Conservation (phyloP, 2,797 vertebrate genomes). For the Anguilla marmorata region DNA sequence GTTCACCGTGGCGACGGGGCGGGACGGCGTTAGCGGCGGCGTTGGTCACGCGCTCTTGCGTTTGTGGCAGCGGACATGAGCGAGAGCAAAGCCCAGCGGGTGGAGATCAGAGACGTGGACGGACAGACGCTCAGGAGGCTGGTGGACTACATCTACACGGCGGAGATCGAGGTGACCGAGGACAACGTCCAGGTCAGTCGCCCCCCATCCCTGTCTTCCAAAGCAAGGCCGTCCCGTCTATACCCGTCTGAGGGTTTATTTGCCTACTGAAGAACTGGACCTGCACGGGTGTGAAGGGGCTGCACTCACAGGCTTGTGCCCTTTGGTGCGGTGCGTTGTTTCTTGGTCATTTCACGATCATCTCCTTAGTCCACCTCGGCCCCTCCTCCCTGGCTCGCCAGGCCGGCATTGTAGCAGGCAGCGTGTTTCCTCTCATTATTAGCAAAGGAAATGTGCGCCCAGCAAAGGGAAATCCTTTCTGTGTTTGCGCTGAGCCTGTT, state of each 20-base stretch:
- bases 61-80: slow-evolving; percentile 86
- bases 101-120: slow-evolving; percentile 94
- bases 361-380: not conserved
- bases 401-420: slow-evolving; percentile 60
- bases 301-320: not conserved
- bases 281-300: not conserved
- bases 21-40: not conserved
- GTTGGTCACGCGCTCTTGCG: not conserved
- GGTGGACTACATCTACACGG: slow-evolving; percentile 94
- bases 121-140: slow-evolving; percentile 87
- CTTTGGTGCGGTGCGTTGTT: not conserved
- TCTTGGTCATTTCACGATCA: not conserved
- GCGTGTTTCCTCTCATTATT: slow-evolving; percentile 87
- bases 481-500: slow-evolving; percentile 62
- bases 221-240: not conserved
- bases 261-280: not conserved
- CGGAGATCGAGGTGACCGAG: slow-evolving; percentile 92
- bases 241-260: not conserved
- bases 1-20: not conserved
- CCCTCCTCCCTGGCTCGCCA: slow-evolving; percentile 44
- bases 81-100: slow-evolving; percentile 91
- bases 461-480: slow-evolving; percentile 82
- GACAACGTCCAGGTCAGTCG: slow-evolving; percentile 90
- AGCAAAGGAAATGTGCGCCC: slow-evolving; percentile 76
- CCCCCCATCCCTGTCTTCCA: not conserved